Evolutionary conservation across 2,797 vertebrate genomes (phyloP), one percentile per base, ranked within the genome.

Genomic region (Sebastolobus alascanus): DNA sequence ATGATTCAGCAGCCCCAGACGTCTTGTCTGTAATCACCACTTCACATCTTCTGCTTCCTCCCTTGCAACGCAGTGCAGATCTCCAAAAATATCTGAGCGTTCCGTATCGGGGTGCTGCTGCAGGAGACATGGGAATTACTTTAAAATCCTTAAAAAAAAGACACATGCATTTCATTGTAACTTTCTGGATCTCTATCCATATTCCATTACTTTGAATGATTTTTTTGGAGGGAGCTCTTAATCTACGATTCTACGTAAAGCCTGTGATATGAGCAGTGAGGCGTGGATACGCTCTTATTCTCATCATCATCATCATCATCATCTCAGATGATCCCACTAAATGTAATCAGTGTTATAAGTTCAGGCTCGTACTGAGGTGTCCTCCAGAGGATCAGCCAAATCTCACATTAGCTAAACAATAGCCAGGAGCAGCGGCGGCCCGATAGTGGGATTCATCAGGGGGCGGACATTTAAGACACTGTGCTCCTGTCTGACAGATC

Each of bases 291-390:
- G 33, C 80, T 77, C 63, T n/a, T 73, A 66, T 75, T 84, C 77
- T 75, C 79, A 54, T 65, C 66, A 75, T 80, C 71, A 86, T 73
- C 77, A 82, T 64, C 73, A 68, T 80, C 81, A 83, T 86, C 90
- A 80, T 79, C 73, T 76, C 63, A 68, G 76, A 88, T 89, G 67
- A 91, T 86, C 85, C 77, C 58, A 5, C 79, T 43, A 69, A 80
- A 77, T 89, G 87, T 92, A 89, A 94, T 92, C 87, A 85, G 64
- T 64, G 78, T 75, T 86, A 89, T 84, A 85, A 84, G 77, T 84
- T 75, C 58, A 66, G 77, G 73, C 79, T 81, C 76, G 80, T 13
- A 20, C 69, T 27, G 65, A 77, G 80, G 68, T 40, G 56, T 77
- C 71, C 71, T 65, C 14, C 0, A 38, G 66, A 82, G 80, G 82